Percentiles rank a stretch among this genome's conserved stretches.
These are phyloP conservation scores for Drosophila putrida DNA, from an alignment of 2,888 invertebrate species.

Conservation along the genomic window DNA sequence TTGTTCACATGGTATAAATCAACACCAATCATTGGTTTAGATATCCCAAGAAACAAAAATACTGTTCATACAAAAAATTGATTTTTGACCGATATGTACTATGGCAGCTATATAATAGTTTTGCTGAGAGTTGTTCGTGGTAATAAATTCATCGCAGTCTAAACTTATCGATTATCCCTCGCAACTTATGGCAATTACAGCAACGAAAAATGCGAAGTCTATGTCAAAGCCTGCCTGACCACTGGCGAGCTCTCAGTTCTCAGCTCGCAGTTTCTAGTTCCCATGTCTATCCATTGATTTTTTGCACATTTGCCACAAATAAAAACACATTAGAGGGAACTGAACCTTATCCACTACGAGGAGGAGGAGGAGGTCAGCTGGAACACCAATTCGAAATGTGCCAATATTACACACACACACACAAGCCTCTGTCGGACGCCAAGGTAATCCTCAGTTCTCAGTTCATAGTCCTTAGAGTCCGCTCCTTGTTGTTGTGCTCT, in stretches of 20 bases:
- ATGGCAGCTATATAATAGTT: too few species aligned
- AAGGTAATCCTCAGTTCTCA: slow-evolving; percentile 37
- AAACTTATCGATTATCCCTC: slow-evolving; percentile 17
- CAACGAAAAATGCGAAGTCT: slow-evolving; percentile 37
- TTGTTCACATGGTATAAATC: too few species aligned
- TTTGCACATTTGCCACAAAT: slow-evolving; percentile 60
- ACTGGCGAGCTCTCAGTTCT: slow-evolving; percentile 15
- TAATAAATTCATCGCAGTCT: too few species aligned
- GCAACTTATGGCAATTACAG: slow-evolving; percentile 44
- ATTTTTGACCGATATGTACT: too few species aligned
- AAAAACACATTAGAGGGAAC: slow-evolving; percentile 72
- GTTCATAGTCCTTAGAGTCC: slow-evolving; percentile 26
- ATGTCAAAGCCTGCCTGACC: slow-evolving; percentile 35
- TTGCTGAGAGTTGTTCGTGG: too few species aligned
- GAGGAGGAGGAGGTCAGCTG: slow-evolving; percentile 12
- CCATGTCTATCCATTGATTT: slow-evolving; percentile 63
- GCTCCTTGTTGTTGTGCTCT: slow-evolving; percentile 38
- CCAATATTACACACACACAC: slow-evolving; percentile 16
- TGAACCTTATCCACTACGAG: slow-evolving; percentile 44
- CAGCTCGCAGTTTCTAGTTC: slow-evolving; percentile 27
- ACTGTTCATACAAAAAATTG: too few species aligned
- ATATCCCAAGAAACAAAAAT: too few species aligned
- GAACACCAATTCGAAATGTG: slow-evolving; percentile 36
- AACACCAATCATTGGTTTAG: too few species aligned
- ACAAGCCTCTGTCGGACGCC: slow-evolving; percentile 25